Conservation (phyloP, 2,113 vertebrate genomes). For the Meleagris gallopavo region DNA sequence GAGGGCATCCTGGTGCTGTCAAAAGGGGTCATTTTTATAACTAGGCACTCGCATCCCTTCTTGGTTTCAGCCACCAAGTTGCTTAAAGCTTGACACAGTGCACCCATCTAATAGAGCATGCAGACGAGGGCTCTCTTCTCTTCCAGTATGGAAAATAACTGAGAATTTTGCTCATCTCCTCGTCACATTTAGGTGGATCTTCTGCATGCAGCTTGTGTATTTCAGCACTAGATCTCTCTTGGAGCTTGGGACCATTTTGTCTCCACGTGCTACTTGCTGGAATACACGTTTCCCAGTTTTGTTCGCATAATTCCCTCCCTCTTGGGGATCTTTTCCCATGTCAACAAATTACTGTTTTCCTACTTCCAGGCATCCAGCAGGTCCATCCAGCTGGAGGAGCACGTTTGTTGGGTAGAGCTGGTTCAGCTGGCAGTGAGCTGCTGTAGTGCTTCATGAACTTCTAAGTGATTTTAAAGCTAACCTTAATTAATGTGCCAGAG, state of each 20-base stretch:
- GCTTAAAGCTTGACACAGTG: background rate
- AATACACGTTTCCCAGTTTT: background rate
- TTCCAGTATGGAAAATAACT: background rate
- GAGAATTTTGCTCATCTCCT: background rate
- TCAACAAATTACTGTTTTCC: background rate
- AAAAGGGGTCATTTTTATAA: background rate
- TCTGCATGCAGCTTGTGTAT: background rate
- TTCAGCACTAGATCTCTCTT: background rate
- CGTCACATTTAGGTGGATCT: background rate
- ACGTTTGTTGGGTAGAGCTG: constrained; percentile 26
- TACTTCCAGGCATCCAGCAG: background rate
- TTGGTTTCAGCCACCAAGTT: background rate
- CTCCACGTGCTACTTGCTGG: background rate
- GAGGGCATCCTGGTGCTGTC: background rate
- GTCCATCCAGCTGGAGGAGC: constrained; percentile 29
- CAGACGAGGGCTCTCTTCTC: background rate
- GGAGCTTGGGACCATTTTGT: background rate
- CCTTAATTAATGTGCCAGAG: constrained; percentile 35
- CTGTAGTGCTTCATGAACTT: background rate
- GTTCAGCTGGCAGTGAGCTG: constrained; percentile 2
- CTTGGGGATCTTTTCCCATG: constrained; percentile 27
- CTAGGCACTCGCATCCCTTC: background rate
- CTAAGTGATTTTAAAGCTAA: constrained; percentile 19
- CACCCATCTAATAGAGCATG: background rate
- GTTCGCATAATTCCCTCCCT: background rate